Percentiles rank a stretch among this genome's conserved stretches.
Conservation (phyloP, 2,888 invertebrate genomes). For the Drosophila macrospina region DNA sequence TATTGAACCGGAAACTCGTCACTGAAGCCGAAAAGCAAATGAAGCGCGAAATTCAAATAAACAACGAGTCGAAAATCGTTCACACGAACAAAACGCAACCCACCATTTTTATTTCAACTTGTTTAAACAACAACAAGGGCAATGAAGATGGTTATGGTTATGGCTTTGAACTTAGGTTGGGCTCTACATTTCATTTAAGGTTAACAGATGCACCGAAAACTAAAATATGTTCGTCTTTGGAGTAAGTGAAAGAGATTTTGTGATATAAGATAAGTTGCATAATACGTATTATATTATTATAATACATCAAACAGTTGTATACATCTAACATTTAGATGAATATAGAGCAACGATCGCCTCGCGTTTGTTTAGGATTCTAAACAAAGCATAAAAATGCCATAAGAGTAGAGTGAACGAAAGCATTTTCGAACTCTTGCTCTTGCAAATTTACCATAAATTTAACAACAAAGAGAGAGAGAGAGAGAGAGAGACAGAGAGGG, state of each 20-base stretch:
- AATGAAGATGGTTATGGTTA: constrained; percentile 19
- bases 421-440: constrained; percentile 31
- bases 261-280: too few relatives aligned
- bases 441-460: constrained; percentile 63
- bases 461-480: constrained; percentile 1
- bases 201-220: background rate
- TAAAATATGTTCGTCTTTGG: background rate
- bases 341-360: constrained; percentile 8
- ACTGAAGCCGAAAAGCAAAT: constrained; percentile 58
- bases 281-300: background rate
- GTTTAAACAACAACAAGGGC: constrained; percentile 16
- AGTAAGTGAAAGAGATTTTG: background rate
- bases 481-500: background rate
- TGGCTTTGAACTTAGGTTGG: constrained; percentile 12
- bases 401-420: constrained; percentile 24
- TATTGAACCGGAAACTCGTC: constrained; percentile 73
- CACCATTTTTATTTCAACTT: constrained; percentile 20
- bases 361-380: constrained; percentile 8
- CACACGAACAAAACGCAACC: constrained; percentile 25
- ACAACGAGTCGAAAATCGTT: constrained; percentile 29
- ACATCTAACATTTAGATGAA: background rate
- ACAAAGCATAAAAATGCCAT: constrained; percentile 38
- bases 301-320: background rate
- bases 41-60: constrained; percentile 58
- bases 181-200: background rate